These are phyloP conservation scores for Porites lobata DNA, from an alignment of 92 coral and sea anemone species.

Conservation along the genomic window DNA sequence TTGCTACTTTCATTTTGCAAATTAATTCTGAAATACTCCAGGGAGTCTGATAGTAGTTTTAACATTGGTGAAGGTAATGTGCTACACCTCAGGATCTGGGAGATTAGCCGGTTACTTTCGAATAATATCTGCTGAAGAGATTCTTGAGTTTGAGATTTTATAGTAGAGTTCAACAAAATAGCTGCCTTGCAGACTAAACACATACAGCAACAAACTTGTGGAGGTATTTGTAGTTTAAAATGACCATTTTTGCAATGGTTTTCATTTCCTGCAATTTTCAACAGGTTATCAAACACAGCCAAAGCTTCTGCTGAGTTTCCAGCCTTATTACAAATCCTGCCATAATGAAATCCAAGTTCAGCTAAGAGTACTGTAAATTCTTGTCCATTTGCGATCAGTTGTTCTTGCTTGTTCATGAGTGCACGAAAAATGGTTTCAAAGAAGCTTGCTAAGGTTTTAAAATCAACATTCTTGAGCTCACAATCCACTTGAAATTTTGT, in stretches of 20 bases:
- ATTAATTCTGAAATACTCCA: conserved; percentile 59
- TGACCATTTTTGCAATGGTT: conserved; percentile 36
- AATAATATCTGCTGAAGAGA: neutral
- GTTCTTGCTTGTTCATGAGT: conserved; percentile 23
- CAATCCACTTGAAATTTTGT: too few relatives aligned
- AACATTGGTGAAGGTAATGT: neutral
- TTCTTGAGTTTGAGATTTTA: conserved; percentile 1
- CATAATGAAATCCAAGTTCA: conserved; percentile 85
- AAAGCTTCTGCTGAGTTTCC: conserved; percentile 48
- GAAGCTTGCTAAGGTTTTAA: too few relatives aligned
- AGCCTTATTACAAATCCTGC: conserved; percentile 66
- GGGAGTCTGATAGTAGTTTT: conserved; percentile 44
- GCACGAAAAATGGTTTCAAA: conserved; percentile 56
- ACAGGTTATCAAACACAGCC: conserved; percentile 63
- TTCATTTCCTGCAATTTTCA: conserved; percentile 25
- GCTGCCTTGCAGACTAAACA: conserved; percentile 42
- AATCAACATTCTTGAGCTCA: too few relatives aligned
- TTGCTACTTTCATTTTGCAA: conserved; percentile 43
- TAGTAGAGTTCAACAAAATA: conserved; percentile 8
- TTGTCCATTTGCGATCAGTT: conserved; percentile 13
- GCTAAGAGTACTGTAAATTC: conserved; percentile 30
- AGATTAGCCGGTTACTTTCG: neutral
- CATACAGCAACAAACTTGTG: conserved; percentile 44
- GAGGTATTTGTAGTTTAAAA: neutral
- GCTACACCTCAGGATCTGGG: conserved; percentile 2